These are phyloP conservation scores for Lutraria rhynchaena DNA, from an alignment of 1,140 invertebrate genomes.

Conservation along the genomic window DNA sequence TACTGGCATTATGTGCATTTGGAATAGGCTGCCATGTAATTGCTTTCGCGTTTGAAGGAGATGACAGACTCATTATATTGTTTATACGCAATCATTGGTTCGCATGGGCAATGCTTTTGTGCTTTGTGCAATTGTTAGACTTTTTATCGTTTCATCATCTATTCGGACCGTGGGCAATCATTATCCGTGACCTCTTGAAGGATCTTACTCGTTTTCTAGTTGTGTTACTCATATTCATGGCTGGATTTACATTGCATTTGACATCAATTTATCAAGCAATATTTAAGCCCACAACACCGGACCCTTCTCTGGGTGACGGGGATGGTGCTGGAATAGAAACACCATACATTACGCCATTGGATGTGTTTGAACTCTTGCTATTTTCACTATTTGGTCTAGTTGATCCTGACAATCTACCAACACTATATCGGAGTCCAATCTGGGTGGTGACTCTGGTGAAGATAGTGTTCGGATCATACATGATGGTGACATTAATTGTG, in stretches of 20 bases:
- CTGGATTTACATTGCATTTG: constrained; percentile 99
- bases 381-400: constrained; percentile 99
- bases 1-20: constrained; percentile 95
- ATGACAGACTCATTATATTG: constrained; percentile 87
- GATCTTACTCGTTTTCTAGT: constrained; percentile 97
- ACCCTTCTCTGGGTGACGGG: constrained; percentile 67
- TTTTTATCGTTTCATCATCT: constrained; percentile 96
- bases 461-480: constrained; percentile 95
- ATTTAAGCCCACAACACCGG: constrained; percentile 59
- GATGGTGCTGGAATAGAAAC: constrained; percentile 66
- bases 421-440: constrained; percentile 83
- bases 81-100: constrained; percentile 98
- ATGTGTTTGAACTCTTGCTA: constrained; percentile 98
- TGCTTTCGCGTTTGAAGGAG: constrained; percentile 85
- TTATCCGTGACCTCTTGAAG: constrained; percentile 85
- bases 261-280: constrained; percentile 97
- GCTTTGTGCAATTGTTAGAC: constrained; percentile 98
- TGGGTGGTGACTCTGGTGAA: constrained; percentile 84
- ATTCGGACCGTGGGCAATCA: constrained; percentile 97
- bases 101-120: constrained; percentile 95
- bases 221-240: constrained; percentile 98
- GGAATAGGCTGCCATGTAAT: constrained; percentile 94
- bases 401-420: constrained; percentile 88
- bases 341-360: constrained; percentile 81
- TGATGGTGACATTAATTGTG: constrained; percentile 98